phyloP scores from a whole-genome alignment of 2,113 vertebrate genomes.

The Ibidorhyncha struthersii region DNA sequence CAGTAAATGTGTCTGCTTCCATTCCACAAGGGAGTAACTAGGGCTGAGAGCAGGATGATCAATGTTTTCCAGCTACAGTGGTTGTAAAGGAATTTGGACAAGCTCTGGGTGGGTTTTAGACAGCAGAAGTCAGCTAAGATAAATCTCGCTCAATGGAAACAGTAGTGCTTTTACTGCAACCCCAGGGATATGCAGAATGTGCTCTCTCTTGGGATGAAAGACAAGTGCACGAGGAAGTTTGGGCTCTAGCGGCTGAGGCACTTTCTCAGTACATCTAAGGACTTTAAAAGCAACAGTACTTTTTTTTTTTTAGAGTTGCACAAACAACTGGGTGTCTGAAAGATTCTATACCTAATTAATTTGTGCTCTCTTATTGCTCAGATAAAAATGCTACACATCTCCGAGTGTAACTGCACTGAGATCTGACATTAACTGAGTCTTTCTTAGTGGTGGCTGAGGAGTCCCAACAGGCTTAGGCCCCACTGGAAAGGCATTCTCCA shows the following conservation, averaged over 20 bases:
- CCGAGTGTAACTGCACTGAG: neutral
- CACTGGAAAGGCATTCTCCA: neutral
- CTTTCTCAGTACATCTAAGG: neutral
- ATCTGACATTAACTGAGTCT: neutral
- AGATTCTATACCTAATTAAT: neutral
- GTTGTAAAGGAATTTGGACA: neutral
- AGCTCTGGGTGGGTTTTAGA: neutral
- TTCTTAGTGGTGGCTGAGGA: neutral
- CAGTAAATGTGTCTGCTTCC: neutral
- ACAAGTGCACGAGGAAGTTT: neutral
- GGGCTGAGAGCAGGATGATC: neutral
- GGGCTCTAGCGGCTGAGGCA: neutral
- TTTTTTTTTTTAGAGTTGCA: neutral
- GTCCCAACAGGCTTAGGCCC: neutral
- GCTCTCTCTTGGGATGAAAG: neutral
- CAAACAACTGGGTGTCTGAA: neutral
- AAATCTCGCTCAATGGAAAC: neutral
- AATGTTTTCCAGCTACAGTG: neutral
- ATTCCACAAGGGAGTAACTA: neutral
- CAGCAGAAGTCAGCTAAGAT: neutral
- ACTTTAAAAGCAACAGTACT: neutral
- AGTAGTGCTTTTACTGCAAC: neutral
- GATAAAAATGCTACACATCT: neutral
- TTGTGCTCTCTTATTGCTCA: rapidly evolving
- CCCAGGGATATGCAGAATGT: neutral